Evolutionary conservation across 2,113 vertebrate species (phyloP).

Genomic region (Cygnus atratus): DNA sequence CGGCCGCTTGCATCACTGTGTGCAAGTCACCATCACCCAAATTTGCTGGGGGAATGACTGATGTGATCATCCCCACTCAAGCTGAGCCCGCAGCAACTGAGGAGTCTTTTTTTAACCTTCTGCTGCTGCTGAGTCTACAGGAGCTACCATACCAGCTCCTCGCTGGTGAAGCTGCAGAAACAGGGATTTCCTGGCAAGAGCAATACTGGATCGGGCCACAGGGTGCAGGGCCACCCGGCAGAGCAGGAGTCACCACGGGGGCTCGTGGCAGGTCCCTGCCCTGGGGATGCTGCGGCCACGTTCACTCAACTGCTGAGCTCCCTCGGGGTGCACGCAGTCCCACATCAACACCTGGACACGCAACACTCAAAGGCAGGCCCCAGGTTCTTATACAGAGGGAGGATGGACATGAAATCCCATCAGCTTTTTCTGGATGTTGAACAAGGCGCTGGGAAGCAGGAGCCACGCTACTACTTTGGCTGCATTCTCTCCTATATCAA

Average conservation of each 20-base stretch:
- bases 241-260: neutral
- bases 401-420: neutral
- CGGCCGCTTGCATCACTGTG: neutral
- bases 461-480: neutral
- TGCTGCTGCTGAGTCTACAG: too few species aligned
- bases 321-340: neutral
- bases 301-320: neutral
- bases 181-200: neutral
- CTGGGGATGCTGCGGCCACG: neutral
- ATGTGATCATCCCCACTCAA: neutral
- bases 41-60: neutral
- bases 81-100: neutral
- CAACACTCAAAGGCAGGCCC: neutral
- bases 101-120: too few species aligned
- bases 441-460: neutral
- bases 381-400: neutral
- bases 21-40: neutral
- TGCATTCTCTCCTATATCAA: neutral
- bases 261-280: neutral
- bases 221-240: fast-evolving
- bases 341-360: neutral
- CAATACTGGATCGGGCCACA: neutral
- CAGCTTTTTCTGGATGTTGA: neutral
- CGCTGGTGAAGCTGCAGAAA: fast-evolving
- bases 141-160: neutral